Percentiles rank a stretch among this genome's conserved stretches.
Conservation (phyloP, 2,888 invertebrate species). For the Catocala nupta region DNA sequence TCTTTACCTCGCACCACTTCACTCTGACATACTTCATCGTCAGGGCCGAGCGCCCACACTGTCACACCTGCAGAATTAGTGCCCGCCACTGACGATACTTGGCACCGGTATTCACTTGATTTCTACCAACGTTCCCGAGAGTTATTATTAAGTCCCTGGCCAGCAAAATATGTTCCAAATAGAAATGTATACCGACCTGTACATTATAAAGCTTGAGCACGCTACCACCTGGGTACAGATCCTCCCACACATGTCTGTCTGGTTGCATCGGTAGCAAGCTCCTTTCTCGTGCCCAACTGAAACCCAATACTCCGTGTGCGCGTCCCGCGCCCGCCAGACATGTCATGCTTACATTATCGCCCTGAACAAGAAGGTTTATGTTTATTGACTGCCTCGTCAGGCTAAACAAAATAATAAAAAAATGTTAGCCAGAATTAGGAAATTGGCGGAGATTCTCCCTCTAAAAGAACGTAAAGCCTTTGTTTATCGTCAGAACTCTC, state of each 20-base stretch:
- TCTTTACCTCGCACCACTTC: constrained; percentile 86
- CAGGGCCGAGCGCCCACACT: constrained; percentile 89
- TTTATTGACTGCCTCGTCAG: too few relatives aligned
- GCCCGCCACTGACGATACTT: constrained; percentile 88
- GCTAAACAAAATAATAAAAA: too few relatives aligned
- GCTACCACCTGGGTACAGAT: constrained; percentile 94
- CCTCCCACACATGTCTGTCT: constrained; percentile 94
- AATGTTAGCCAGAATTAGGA: too few relatives aligned
- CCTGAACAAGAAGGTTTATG: constrained; percentile 74
- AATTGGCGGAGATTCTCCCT: too few relatives aligned
- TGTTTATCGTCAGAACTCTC: too few relatives aligned
- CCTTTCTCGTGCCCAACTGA: constrained; percentile 94
- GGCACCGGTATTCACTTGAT: constrained; percentile 92
- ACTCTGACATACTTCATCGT: constrained; percentile 83
- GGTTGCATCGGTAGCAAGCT: constrained; percentile 91
- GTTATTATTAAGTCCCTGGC: too few relatives aligned
- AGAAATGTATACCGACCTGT: constrained; percentile 84
- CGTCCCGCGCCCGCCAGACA: constrained; percentile 90
- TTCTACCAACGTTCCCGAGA: constrained; percentile 87
- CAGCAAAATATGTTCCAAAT: too few relatives aligned
- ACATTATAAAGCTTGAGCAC: constrained; percentile 93
- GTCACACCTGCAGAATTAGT: constrained; percentile 85
- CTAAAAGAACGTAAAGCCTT: too few relatives aligned
- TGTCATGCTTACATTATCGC: constrained; percentile 90
- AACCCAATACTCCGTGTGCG: constrained; percentile 90